These are phyloP conservation scores for Theristicus caerulescens DNA, from an alignment of 2,113 vertebrate genomes.

Conservation along the genomic window DNA sequence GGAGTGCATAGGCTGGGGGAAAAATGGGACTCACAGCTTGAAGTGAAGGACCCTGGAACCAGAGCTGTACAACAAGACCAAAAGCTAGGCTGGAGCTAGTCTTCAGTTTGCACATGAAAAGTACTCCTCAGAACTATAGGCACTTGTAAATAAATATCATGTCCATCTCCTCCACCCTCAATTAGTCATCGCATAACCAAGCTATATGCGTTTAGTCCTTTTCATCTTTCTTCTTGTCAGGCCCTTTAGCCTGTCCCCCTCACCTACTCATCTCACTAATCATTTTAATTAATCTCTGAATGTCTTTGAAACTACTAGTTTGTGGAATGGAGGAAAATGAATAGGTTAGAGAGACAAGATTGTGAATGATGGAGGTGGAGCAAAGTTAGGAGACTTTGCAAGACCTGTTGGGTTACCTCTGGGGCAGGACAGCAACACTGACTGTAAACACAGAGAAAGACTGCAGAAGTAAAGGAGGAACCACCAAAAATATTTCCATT, in stretches of 20 bases:
- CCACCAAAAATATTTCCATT: background rate
- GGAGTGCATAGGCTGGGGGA: background rate
- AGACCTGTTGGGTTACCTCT: constrained; percentile 55
- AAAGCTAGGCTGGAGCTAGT: background rate
- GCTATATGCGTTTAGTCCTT: constrained; percentile 37
- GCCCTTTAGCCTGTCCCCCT: constrained; percentile 60
- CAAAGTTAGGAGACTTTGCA: constrained; percentile 47
- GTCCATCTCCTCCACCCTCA: constrained; percentile 68
- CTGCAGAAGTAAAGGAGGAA: constrained; percentile 42
- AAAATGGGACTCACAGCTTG: background rate
- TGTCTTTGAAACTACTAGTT: constrained; percentile 68
- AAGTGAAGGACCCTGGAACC: background rate
- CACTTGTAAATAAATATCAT: constrained; percentile 58
- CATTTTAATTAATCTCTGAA: constrained; percentile 69
- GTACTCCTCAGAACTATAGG: constrained; percentile 11
- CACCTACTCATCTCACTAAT: constrained; percentile 64
- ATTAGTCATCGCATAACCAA: constrained; percentile 64
- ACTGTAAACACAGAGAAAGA: constrained; percentile 16
- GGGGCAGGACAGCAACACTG: constrained; percentile 7
- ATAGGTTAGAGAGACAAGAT: constrained; percentile 56
- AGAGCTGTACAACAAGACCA: background rate
- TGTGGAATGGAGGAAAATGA: constrained; percentile 69
- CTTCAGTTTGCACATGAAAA: constrained; percentile 16
- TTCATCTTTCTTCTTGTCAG: constrained; percentile 69
- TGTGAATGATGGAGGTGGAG: constrained; percentile 58